Base-by-base conservation (phyloP, 2,113 vertebrate genomes). In the Carollia perspicillata region DNA sequence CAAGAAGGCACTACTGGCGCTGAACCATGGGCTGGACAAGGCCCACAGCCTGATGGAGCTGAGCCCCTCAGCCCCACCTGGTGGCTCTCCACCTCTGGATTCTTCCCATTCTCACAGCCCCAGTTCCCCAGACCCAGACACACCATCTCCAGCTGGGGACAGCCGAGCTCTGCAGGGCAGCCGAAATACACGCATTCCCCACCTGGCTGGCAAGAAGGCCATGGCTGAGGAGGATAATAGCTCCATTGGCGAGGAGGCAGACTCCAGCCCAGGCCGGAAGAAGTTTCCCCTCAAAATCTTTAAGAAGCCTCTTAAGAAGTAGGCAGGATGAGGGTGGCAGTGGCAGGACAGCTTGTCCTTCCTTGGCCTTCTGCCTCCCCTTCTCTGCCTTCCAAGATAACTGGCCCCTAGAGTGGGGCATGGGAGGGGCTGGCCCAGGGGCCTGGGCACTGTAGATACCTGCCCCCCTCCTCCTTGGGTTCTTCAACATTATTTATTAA, bases 241-340 rank as follows among this genome's bases (percentile, higher is more conserved):
- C 96, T 99, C 99, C 83, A 99, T 99, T 0, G 99, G 99, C 0
- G 99, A 99, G 96, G 99, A 99, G 96, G 99, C 99, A 47, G 99
- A 99, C 97, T 99, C 99, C 23, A 98, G 98, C 91, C 99, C 99
- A 96, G 99, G 99, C 98, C 99, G 99, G 98, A 99, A 99, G 98
- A 99, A 99, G 98, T 99, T 99, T 98, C 99, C 99, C 97, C 99
- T 99, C 97, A 99, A 99, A 99, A 99, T 99, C 97, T 99, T 99
- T 98, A 99, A 99, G 98, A 99, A 99, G 96, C 99, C 99, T 95
- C 97, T 95, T 98, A 99, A 98, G 98, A 99, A 99, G 98, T 99
- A 99, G 97, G 72, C 91, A 96, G 95, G 72, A 66, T 88, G 40
- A 49, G 35, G 44, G 74, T 91, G 74, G 95, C 84, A 94, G 89